Percentiles rank a stretch among this genome's conserved stretches.
phyloP scores from a whole-genome alignment of 2,888 invertebrate genomes.

The Chymomyza procnemis region DNA sequence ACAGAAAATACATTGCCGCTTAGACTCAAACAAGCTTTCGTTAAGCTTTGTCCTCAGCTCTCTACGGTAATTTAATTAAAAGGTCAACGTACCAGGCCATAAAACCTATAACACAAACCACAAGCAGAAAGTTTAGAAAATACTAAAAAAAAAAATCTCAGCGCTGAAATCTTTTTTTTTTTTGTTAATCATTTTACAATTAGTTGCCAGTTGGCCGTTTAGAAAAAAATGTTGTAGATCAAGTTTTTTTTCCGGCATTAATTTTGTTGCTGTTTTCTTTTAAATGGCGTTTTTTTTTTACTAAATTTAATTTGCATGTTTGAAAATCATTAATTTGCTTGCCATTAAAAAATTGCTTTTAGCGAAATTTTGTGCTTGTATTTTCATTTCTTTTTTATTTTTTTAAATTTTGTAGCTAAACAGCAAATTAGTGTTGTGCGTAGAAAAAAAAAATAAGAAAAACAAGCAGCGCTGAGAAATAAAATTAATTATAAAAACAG shows the following conservation, averaged over 20 bases:
- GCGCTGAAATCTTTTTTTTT: constrained; percentile 7
- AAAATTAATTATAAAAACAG: neutral
- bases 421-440: constrained; percentile 40
- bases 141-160: constrained; percentile 8
- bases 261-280: constrained; percentile 10
- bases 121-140: constrained; percentile 3
- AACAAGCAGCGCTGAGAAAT: constrained; percentile 1
- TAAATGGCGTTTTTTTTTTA: constrained; percentile 9
- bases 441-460: constrained; percentile 25
- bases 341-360: constrained; percentile 14
- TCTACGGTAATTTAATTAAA: constrained; percentile 57
- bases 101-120: neutral
- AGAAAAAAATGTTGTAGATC: constrained; percentile 25
- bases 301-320: constrained; percentile 26
- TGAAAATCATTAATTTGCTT: constrained; percentile 15
- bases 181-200: constrained; percentile 37
- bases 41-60: constrained; percentile 9
- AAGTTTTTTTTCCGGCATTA: constrained; percentile 16
- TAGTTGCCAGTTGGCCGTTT: constrained; percentile 20
- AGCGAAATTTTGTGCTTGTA: constrained; percentile 17
- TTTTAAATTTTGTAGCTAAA: constrained; percentile 42
- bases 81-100: constrained; percentile 49
- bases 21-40: neutral
- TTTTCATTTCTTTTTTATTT: neutral
- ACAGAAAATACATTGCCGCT: neutral